A percentile compares a stretch with the other conserved stretches of the same genome.
Conservation (phyloP, 2,113 vertebrate genomes). For the Vireo altiloquus region DNA sequence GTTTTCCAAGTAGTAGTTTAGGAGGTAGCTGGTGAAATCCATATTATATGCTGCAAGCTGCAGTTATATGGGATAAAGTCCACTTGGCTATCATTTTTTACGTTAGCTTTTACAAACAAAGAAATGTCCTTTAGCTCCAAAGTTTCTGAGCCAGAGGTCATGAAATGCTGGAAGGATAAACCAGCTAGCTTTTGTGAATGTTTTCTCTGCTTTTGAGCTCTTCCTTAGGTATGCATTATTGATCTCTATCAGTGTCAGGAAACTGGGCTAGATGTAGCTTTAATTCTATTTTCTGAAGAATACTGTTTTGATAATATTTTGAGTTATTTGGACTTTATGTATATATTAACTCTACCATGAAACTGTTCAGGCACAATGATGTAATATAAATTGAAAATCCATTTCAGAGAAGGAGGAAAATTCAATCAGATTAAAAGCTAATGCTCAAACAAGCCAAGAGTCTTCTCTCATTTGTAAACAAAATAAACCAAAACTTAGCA, state of each 20-base stretch:
- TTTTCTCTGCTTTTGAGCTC: neutral
- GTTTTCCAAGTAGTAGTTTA: neutral
- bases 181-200: neutral
- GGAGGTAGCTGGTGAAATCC: neutral
- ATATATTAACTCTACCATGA: neutral
- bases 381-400: neutral
- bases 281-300: neutral
- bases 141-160: neutral
- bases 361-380: neutral
- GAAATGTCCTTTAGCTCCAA: neutral
- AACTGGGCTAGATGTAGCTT: neutral
- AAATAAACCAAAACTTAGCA: neutral
- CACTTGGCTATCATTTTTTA: neutral
- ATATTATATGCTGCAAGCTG: neutral
- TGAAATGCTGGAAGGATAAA: neutral
- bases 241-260: neutral
- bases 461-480: neutral
- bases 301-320: neutral
- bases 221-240: neutral
- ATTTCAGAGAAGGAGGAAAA: neutral
- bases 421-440: neutral
- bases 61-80: neutral
- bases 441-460: neutral
- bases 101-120: neutral
- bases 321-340: neutral